Conservation (phyloP, 1,140 invertebrate genomes). For the Saccostrea echinata region DNA sequence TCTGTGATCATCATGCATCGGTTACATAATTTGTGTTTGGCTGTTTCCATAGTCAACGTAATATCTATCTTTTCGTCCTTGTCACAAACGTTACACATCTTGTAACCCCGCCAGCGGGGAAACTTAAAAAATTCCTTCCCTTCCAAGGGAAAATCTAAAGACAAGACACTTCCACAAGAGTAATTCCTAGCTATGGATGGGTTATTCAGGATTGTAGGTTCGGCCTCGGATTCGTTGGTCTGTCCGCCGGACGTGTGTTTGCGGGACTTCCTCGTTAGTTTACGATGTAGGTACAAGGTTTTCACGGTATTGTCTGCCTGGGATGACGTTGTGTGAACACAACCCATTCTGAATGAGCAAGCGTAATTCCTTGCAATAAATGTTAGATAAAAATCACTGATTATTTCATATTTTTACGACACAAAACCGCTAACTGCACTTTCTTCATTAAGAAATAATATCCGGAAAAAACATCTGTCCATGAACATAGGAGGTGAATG, state of each 20-base stretch:
- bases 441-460: not conserved
- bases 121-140: not conserved
- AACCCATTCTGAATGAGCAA: not conserved
- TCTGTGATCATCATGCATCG: constrained; percentile 26
- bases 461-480: constrained; percentile 5
- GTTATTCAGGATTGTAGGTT: not conserved
- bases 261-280: constrained; percentile 9
- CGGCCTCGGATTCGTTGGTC: not conserved
- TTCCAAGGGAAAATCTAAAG: not conserved
- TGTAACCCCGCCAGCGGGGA: constrained; percentile 17
- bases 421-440: not conserved
- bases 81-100: constrained; percentile 34
- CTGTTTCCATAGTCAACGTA: not conserved
- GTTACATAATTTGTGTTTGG: constrained; percentile 31
- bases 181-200: not conserved
- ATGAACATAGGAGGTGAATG: not conserved
- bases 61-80: constrained; percentile 13
- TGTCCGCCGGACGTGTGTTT: constrained; percentile 5
- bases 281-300: constrained; percentile 16
- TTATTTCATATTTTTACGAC: not conserved
- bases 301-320: constrained; percentile 2
- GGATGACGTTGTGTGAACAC: constrained; percentile 17
- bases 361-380: not conserved
- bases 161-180: not conserved
- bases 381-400: not conserved